Evolutionary conservation across 2,113 vertebrate genomes (phyloP), one percentile per base, ranked within the genome.

Genomic region (Rostratula benghalensis): DNA sequence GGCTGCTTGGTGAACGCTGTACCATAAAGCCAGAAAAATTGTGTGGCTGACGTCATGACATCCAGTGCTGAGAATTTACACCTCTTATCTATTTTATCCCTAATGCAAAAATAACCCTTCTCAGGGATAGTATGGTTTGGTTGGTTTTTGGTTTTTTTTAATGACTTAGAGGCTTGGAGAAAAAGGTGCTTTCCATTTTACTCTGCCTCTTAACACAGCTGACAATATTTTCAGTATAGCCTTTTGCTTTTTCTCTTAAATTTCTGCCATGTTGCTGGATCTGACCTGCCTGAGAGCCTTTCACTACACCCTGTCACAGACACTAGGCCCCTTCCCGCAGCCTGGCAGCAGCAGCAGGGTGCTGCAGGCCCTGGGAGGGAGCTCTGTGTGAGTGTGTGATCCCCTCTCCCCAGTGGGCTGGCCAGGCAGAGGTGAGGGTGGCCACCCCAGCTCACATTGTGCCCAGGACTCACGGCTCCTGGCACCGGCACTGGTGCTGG

Each of bases 221-320:
- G 79, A 23, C 30, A 13, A 46, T 4, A 7, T 77, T 83, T 90
- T 22, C 60, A 33, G 30, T 2, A 5, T 48, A 45, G 45, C 35
- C 23, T 89, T 30, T 50, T 82, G 24, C 45, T 48, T 59, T 50
- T 8, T 41, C 64, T 21, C 33, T 64, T 27, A 7, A 14, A 45
- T 77, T 83, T 41, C 50, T 33, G 8, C 37, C 1, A 0, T 1
- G 0, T 15, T 8, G 31, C 39, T 68, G 3, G 0, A 31, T 9
- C 39, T 22, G 37, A 16, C 59, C 31, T 24, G 1, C 30, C 54
- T 30, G 8, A 8, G 56, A 48, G 41, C 46, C 17, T 67, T 27
- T 65, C 21, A 1, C 8, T 13, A 0, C n/a, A 5, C 4, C 24
- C 51, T 65, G 6, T 1, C 33, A 10, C 53, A 27, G 45, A 11